Evolutionary conservation across 2,113 vertebrate species (phyloP), one percentile per base, ranked within the genome.

Genomic region (Hymenochirus boettgeri): DNA sequence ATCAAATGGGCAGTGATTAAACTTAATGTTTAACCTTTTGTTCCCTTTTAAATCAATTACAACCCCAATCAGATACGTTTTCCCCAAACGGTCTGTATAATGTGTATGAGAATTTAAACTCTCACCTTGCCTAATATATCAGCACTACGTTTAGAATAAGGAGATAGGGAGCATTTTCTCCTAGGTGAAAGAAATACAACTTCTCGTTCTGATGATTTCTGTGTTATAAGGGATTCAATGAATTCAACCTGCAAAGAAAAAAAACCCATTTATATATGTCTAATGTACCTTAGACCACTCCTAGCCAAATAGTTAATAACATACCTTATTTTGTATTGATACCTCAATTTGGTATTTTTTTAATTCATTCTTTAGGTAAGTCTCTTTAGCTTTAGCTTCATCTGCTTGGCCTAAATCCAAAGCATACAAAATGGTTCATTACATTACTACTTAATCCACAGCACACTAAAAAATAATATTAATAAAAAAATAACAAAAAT

Each of bases 91-190:
- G 10, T 10, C 10, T 31, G 10, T 10, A 31, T 31, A 31, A 31
- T 31, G 29, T 31, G 5, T 31, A 10, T n/a, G 1, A 23, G 2
- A 22, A 1, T 35, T 35, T 7, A 42, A 25, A 42, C 12, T 17
- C 29, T 50, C 4, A 98, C 95, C 90, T 88, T 94, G 80, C 96
- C 96, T 71, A 98, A 80, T 77, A 97, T 78, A 71, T 96, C 90
- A 24, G 71, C 79, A 71, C 70, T 88, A 31, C 80, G 82, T 58
- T 73, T 91, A 42, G 85, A 86, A 42, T 82, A 81, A 74, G 91
- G 86, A 12, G 62, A 66, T 60, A 92, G 79, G 15, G 79, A 74
- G 69, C 83, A 99, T 24, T 72, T 77, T 80, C 93, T 85, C 69
- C 84, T 85, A n/a, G 83, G 85, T 42, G 73, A 69, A 13, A 72